Percentiles rank a stretch among this genome's conserved stretches.
phyloP scores from a whole-genome alignment of 37 sponge, comb jelly and placozoan species.

The Crambe crambe region DNA sequence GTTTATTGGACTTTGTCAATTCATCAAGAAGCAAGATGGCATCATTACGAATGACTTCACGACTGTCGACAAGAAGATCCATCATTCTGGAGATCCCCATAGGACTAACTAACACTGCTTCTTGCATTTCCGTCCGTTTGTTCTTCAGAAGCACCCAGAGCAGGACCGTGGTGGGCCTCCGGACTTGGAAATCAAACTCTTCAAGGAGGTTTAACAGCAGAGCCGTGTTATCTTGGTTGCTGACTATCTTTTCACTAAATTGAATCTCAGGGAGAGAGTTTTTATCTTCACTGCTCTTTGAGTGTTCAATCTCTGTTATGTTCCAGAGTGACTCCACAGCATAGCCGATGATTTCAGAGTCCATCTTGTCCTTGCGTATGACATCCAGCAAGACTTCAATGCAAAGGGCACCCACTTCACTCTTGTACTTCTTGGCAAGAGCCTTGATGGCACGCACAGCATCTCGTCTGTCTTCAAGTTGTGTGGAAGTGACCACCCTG shows the following conservation, averaged over 20 bases:
- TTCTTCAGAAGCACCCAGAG: slow-evolving; percentile 58
- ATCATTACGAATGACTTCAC: slow-evolving; percentile 92
- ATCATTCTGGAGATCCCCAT: slow-evolving; percentile 87
- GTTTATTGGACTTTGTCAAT: slow-evolving; percentile 76
- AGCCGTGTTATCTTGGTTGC: slow-evolving; percentile 62
- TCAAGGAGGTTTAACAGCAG: slow-evolving; percentile 71
- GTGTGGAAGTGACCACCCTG: slow-evolving; percentile 76
- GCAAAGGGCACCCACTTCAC: slow-evolving; percentile 89
- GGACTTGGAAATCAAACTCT: slow-evolving; percentile 86
- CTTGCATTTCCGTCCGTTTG: slow-evolving; percentile 59
- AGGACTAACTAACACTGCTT: slow-evolving; percentile 66
- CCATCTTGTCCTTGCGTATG: slow-evolving; percentile 59
- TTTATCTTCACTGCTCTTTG: slow-evolving; percentile 12
- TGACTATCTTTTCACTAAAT: slow-evolving; percentile 69
- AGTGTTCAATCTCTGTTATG: slow-evolving; percentile 36
- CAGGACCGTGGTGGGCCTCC: slow-evolving; percentile 71
- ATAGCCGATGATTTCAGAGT: slow-evolving; percentile 66
- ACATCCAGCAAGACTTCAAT: slow-evolving; percentile 63
- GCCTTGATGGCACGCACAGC: slow-evolving; percentile 84
- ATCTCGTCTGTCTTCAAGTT: slow-evolving; percentile 88
- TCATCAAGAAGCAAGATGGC: slow-evolving; percentile 75
- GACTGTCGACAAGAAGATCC: slow-evolving; percentile 85
- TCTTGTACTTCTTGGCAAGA: slow-evolving; percentile 80
- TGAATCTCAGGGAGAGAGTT: slow-evolving; percentile 38
- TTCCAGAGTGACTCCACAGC: slow-evolving; percentile 85